A percentile compares a stretch with the other conserved stretches of the same genome.
Conservation (phyloP, 1,140 invertebrate species). For the Heterodera schachtii region DNA sequence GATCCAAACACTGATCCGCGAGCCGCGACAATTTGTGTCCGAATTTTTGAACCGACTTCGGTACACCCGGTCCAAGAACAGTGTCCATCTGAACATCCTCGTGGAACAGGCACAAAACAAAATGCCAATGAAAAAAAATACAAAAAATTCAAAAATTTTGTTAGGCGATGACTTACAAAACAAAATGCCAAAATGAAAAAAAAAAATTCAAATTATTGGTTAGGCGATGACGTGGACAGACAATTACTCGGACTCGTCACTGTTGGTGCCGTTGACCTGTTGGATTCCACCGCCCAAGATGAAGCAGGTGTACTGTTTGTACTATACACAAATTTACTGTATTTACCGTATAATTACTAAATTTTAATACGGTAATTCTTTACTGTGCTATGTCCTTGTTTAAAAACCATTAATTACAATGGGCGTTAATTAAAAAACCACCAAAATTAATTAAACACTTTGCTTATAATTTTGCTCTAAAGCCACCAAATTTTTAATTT, state of each 20-base stretch:
- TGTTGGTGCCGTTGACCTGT: constrained; percentile 64
- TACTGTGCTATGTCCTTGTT: too few relatives aligned
- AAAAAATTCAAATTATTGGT: constrained; percentile 55
- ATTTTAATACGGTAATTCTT: too few relatives aligned
- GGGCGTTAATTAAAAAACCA: too few relatives aligned
- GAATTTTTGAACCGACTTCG: constrained; percentile 63
- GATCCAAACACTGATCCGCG: constrained; percentile 54
- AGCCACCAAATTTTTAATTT: too few relatives aligned
- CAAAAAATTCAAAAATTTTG: too few relatives aligned
- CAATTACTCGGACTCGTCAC: constrained; percentile 42
- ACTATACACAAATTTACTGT: too few relatives aligned
- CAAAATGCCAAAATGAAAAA: constrained; percentile 19
- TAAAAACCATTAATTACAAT: too few relatives aligned
- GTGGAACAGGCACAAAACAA: constrained; percentile 23
- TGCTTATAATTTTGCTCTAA: too few relatives aligned
- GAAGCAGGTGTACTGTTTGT: constrained; percentile 49
- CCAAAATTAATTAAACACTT: too few relatives aligned
- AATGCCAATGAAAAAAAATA: neutral
- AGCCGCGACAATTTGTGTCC: constrained; percentile 61
- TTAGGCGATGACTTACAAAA: constrained; percentile 27
- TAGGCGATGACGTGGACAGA: constrained; percentile 64
- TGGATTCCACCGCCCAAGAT: constrained; percentile 64
- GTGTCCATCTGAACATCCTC: constrained; percentile 16
- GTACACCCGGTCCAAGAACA: constrained; percentile 54
- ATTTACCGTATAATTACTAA: too few relatives aligned